Base-by-base conservation (phyloP, 64 coral and sea anemone genomes). In the Cladopsammia gracilis region DNA sequence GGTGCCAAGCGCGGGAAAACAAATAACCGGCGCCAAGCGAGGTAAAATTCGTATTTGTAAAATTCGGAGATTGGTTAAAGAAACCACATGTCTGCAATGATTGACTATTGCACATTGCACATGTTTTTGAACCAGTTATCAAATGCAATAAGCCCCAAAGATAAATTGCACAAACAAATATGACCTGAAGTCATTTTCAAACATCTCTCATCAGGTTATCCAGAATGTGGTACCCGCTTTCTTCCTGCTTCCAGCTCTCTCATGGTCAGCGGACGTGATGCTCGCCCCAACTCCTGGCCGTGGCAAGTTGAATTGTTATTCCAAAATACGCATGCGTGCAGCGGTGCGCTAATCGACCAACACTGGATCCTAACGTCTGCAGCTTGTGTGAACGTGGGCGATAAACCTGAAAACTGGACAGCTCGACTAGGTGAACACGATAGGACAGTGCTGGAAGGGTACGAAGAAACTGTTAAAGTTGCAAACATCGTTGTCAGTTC, bases 261-360 rank as follows among this genome's bases (percentile, higher is more conserved):
- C 3, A 76, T 68, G 57, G 59, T 86, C 23, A 85, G 73, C 62
- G 59, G 46, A 78, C 56, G 61, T 25, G 91, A 93, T 16, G 81
- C 91, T 20, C 65, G 60, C 57, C 81, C 81, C 60, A 78, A 93
- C 70, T 93, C 91, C 20, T 93, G 91, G 91, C 91, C 91, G 25
- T 93, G 91, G 91, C 91, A 93, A 71, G 91, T 93, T 77, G 82
- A 93, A 25, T 66, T 93, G 14, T 68, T 93, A 8, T 62, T 49
- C 47, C 81, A 9, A 61, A 59, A 59, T 25, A 88, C 48, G 61
- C 80, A 84, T 68, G 80, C 80, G 61, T 84, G 80, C 50, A 68
- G 80, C 44, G 80, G 80, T 24, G 46, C 80, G 22, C 45, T 84
- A 6, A 68, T 84, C 19, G 80, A 84, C 19, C 18, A 24, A 9